Evolutionary conservation across 2,797 vertebrate genomes (phyloP).

Genomic region (Nyctibius grandis): DNA sequence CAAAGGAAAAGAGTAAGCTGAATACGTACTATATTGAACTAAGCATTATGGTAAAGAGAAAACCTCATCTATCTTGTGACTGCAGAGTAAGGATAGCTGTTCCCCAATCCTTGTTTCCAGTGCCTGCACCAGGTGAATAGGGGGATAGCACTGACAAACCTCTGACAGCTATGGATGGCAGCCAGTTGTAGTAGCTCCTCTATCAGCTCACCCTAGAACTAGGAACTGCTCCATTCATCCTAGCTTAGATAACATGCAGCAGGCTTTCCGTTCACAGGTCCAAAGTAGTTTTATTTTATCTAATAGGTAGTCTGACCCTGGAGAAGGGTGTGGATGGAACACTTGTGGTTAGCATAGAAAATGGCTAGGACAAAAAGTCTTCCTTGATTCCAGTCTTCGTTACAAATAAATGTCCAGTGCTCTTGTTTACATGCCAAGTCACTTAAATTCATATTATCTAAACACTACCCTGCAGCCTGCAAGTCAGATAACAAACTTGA

Average conservation of each 20-base stretch:
- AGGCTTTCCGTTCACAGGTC: slow-evolving; percentile 5
- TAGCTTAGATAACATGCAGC: slow-evolving; percentile 36
- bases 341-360: slow-evolving; percentile 3
- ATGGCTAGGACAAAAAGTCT: slow-evolving; percentile 24
- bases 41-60: slow-evolving; percentile 43
- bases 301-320: slow-evolving; percentile 5
- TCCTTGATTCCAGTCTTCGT: neutral
- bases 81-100: slow-evolving; percentile 21
- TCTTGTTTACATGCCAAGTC: slow-evolving; percentile 14
- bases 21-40: slow-evolving; percentile 54
- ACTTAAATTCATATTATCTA: slow-evolving; percentile 36
- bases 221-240: neutral
- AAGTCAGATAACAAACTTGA: slow-evolving; percentile 3
- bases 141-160: neutral
- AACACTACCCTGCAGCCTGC: slow-evolving; percentile 37
- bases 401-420: slow-evolving; percentile 31
- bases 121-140: slow-evolving; percentile 21
- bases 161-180: neutral
- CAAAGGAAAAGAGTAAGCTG: slow-evolving; percentile 54
- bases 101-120: slow-evolving; percentile 34
- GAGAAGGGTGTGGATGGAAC: neutral
- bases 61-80: neutral
- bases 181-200: neutral
- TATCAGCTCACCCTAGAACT: neutral
- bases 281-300: neutral